Evolutionary conservation across 2,113 vertebrate genomes (phyloP).

Genomic region (Furnarius figulus): DNA sequence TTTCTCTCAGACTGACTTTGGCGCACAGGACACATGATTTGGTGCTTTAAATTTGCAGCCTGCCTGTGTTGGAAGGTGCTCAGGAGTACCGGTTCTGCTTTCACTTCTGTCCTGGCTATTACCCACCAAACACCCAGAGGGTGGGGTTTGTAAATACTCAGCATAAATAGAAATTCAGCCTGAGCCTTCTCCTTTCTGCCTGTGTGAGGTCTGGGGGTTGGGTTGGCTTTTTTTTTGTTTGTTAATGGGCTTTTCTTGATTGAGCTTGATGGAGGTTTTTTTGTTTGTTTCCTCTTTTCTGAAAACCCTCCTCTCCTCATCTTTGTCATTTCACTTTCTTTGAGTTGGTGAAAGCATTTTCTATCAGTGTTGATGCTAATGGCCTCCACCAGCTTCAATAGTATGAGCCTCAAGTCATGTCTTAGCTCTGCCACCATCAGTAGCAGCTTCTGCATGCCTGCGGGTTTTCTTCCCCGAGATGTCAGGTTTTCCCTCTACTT

Average conservation of each 20-base stretch:
- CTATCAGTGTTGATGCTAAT: not conserved
- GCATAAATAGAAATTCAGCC: not conserved
- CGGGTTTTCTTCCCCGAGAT: not conserved
- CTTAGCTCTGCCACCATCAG: fast-evolving
- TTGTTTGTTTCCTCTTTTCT: not conserved
- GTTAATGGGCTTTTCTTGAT: not conserved
- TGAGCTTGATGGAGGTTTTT: not conserved
- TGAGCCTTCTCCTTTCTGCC: not conserved
- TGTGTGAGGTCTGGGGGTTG: not conserved
- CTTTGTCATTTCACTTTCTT: not conserved
- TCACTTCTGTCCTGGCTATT: not conserved
- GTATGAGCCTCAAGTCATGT: not conserved
- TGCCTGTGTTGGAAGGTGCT: not conserved
- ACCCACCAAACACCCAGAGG: fast-evolving
- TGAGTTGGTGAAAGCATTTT: not conserved
- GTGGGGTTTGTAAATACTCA: not conserved
- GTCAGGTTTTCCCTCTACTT: not conserved
- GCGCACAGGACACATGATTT: fast-evolving
- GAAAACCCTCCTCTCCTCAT: not conserved
- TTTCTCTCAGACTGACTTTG: not conserved
- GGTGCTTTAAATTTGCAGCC: not conserved
- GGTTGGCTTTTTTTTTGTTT: not conserved
- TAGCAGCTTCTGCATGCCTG: not conserved
- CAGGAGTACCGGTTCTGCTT: not conserved
- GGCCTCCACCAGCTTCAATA: not conserved